A percentile compares a stretch with the other conserved stretches of the same genome.
phyloP scores from a whole-genome alignment of 1,140 invertebrate genomes.

The Melitaea cinxia region DNA sequence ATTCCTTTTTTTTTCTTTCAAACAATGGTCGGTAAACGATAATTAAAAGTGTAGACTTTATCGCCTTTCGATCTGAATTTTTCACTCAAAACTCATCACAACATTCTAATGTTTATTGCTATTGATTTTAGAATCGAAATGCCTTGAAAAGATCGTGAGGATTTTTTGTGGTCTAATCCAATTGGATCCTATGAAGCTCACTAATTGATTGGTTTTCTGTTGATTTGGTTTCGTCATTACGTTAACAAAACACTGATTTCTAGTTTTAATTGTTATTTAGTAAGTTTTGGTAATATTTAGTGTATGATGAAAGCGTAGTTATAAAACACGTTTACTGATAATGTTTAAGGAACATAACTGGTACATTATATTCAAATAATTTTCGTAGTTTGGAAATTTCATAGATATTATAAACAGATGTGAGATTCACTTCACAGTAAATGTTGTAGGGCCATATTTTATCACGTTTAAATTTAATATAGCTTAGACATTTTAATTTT shows the following conservation, averaged over 20 bases:
- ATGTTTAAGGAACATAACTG: no score
- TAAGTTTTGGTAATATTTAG: no score
- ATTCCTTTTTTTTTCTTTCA: constrained; percentile 28
- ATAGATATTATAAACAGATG: no score
- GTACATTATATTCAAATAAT: no score
- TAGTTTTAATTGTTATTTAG: not conserved
- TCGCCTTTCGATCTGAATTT: constrained; percentile 44
- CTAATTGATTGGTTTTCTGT: constrained; percentile 57
- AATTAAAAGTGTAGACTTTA: constrained; percentile 63
- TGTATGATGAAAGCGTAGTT: no score
- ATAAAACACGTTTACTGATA: no score
- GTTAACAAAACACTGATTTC: constrained; percentile 19
- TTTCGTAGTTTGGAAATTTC: no score
- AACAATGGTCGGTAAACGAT: constrained; percentile 65
- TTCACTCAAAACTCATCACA: constrained; percentile 11
- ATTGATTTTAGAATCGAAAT: not conserved
- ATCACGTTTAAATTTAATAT: no score
- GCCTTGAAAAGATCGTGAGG: not conserved
- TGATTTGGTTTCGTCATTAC: constrained; percentile 34
- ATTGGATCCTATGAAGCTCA: constrained; percentile 44
- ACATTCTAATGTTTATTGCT: not conserved
- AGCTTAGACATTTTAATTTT: no score
- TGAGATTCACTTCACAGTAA: no score
- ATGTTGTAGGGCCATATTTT: no score
- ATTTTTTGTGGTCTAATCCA: constrained; percentile 53